A percentile compares a stretch with the other conserved stretches of the same genome.
Evolutionary conservation across 2,113 vertebrate species (phyloP).

Genomic region (Sula dactylatra): DNA sequence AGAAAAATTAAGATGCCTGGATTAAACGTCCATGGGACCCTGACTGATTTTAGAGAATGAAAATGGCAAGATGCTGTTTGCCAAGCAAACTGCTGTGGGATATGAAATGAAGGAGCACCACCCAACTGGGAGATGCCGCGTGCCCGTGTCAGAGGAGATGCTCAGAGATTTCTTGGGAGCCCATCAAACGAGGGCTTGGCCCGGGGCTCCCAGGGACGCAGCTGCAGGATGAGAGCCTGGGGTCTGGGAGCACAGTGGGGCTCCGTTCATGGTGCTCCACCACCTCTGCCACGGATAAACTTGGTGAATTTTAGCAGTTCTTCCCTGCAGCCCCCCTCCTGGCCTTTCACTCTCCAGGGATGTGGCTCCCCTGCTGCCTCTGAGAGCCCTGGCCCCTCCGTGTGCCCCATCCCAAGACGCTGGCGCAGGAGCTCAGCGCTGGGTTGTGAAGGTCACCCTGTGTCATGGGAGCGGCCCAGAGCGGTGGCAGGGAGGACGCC

Average conservation of each 20-base stretch:
- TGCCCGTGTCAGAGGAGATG: background rate
- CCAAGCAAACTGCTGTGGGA: background rate
- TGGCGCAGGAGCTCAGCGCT: background rate
- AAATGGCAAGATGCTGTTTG: background rate
- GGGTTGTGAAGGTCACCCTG: background rate
- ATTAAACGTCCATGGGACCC: background rate
- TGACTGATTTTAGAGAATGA: too few species aligned
- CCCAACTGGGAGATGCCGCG: fast-evolving
- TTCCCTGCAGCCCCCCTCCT: background rate
- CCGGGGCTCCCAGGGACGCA: fast-evolving
- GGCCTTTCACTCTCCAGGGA: background rate
- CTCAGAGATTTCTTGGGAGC: background rate
- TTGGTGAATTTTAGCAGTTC: too few species aligned
- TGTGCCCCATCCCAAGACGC: background rate
- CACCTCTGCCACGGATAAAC: background rate
- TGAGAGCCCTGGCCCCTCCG: too few species aligned
- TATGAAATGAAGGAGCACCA: too few species aligned
- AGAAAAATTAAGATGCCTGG: background rate
- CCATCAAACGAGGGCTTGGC: background rate
- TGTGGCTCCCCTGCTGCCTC: too few species aligned
- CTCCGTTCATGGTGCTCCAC: background rate
- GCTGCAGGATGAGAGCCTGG: background rate
- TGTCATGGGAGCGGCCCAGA: background rate
- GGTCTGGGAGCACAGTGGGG: background rate
- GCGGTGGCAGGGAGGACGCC: background rate